Evolutionary conservation across 2,113 vertebrate genomes (phyloP).

Genomic region (Mobula birostris): DNA sequence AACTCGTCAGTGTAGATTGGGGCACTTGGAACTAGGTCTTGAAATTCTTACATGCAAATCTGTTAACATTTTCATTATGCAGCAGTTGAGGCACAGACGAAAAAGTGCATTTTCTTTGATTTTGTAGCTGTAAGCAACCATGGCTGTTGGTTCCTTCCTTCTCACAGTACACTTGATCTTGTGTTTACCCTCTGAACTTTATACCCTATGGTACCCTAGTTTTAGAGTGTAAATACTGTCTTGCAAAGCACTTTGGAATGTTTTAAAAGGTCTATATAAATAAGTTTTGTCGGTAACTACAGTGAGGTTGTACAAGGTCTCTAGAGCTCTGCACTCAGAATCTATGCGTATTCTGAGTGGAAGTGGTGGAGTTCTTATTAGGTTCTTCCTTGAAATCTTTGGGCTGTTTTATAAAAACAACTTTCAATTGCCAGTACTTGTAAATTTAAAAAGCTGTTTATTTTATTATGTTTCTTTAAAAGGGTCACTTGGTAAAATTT

Average conservation of each 20-base stretch:
- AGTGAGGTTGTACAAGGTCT: neutral
- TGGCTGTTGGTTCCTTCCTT: neutral
- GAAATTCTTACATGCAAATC: neutral
- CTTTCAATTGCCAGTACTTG: neutral
- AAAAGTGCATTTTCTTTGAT: neutral
- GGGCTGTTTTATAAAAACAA: neutral
- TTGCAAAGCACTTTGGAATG: neutral
- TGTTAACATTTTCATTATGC: neutral
- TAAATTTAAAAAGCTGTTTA: neutral
- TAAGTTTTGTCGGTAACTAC: neutral
- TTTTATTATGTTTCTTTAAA: neutral
- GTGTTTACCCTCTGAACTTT: neutral
- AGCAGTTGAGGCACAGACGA: no score
- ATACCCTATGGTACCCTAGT: neutral
- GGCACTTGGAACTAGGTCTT: neutral
- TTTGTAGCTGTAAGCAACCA: neutral
- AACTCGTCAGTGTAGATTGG: neutral
- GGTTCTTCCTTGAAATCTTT: neutral
- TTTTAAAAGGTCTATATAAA: neutral
- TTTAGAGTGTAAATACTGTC: neutral
- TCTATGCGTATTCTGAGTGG: neutral
- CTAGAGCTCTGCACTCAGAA: neutral
- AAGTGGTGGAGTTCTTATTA: neutral
- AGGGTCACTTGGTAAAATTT: neutral
- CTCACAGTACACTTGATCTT: neutral